phyloP scores from a whole-genome alignment of 2,888 invertebrate species.

The Polyommatus icarus region DNA sequence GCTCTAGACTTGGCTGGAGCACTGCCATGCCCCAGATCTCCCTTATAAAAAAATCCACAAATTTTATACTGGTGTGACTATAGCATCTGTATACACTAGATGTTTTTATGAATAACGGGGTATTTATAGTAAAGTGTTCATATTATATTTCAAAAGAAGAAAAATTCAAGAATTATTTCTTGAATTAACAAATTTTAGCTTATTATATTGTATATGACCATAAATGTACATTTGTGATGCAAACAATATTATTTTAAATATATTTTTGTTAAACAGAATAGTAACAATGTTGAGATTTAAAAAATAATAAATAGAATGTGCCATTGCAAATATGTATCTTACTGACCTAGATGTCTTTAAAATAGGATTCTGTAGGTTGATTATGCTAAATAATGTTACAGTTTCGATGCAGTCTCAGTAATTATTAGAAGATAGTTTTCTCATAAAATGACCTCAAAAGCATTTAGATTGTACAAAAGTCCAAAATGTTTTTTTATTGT shows the following conservation, averaged over 20 bases:
- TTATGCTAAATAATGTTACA: too few relatives aligned
- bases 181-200: background rate
- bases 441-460: background rate
- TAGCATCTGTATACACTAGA: background rate
- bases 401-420: background rate
- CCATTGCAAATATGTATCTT: slow-evolving; percentile 9
- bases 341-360: background rate
- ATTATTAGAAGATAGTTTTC: background rate
- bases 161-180: background rate
- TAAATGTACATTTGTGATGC: background rate
- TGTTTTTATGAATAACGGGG: too few relatives aligned
- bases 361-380: background rate
- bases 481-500: background rate
- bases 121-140: background rate
- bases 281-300: background rate
- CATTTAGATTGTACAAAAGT: too few relatives aligned
- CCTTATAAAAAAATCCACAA: too few relatives aligned
- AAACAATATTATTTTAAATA: background rate
- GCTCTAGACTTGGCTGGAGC: too few relatives aligned
- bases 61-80: too few relatives aligned
- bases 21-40: too few relatives aligned
- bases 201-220: background rate
- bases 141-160: background rate
- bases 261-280: background rate
- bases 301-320: background rate